These are phyloP conservation scores for Frankliniella fusca DNA, from an alignment of 2,888 invertebrate genomes.

Conservation along the genomic window DNA sequence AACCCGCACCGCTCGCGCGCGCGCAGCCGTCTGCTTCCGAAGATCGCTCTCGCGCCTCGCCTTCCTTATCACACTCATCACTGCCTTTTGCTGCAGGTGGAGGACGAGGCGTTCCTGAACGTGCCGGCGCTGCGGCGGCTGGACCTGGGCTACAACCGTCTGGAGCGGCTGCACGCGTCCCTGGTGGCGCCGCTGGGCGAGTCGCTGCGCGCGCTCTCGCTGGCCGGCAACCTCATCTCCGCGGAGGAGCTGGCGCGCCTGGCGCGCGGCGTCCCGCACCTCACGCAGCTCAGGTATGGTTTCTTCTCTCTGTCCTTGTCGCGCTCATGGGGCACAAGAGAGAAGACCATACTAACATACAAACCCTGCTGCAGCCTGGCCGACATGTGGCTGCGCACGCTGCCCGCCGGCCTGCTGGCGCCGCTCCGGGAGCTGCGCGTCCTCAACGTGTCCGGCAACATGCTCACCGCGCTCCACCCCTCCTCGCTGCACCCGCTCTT, in stretches of 20 bases:
- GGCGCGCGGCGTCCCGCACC: conserved; percentile 35
- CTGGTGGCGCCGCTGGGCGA: conserved; percentile 59
- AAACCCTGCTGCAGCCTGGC: too few species aligned
- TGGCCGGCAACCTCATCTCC: conserved; percentile 65
- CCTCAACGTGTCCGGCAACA: conserved; percentile 71
- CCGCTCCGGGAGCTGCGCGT: conserved; percentile 58
- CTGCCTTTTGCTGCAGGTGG: not conserved
- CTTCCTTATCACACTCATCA: too few species aligned
- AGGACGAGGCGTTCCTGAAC: conserved; percentile 60
- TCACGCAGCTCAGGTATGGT: conserved; percentile 55
- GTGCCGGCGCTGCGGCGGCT: conserved; percentile 63
- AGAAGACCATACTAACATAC: too few species aligned
- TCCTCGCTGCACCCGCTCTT: conserved; percentile 56
- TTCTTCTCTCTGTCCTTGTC: too few species aligned
- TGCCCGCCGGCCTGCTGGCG: conserved; percentile 57
- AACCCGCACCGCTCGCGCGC: too few species aligned
- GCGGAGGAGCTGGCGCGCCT: conserved; percentile 50
- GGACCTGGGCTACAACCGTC: conserved; percentile 72
- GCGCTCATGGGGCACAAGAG: too few species aligned
- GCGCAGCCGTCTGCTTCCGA: too few species aligned
- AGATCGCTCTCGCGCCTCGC: too few species aligned
- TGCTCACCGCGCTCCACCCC: conserved; percentile 56
- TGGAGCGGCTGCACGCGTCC: conserved; percentile 61
- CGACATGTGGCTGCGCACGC: conserved; percentile 54
- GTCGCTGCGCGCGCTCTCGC: conserved; percentile 59